phyloP scores from a whole-genome alignment of 2,888 invertebrate genomes.

The Drosophila greeni region DNA sequence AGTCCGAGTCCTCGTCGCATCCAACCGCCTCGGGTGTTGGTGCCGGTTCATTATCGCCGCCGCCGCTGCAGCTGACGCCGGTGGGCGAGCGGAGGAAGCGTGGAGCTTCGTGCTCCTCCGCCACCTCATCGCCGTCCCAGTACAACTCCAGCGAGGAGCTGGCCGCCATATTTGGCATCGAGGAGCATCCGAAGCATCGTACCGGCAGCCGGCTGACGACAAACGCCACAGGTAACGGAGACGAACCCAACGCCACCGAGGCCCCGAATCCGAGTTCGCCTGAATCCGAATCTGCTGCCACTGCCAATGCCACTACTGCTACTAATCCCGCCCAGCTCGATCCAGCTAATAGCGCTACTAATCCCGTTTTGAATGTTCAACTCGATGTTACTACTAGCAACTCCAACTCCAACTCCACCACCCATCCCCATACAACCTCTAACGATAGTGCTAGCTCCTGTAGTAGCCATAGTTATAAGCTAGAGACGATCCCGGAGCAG shows the following conservation, averaged over 20 bases:
- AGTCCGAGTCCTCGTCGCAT: slow-evolving; percentile 15
- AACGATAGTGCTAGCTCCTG: slow-evolving; percentile 62
- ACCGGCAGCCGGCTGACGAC: slow-evolving; percentile 49
- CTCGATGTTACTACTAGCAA: slow-evolving; percentile 56
- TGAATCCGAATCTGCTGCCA: slow-evolving; percentile 26
- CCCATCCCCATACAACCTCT: slow-evolving; percentile 54
- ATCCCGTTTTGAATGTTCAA: slow-evolving; percentile 63
- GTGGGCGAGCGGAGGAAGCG: slow-evolving; percentile 53
- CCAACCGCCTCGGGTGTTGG: slow-evolving; percentile 5
- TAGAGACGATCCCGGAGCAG: slow-evolving; percentile 74
- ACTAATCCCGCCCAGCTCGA: slow-evolving; percentile 64
- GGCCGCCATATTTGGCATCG: slow-evolving; percentile 82
- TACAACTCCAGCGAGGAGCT: slow-evolving; percentile 84
- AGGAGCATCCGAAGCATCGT: slow-evolving; percentile 66
- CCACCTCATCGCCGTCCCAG: slow-evolving; percentile 80
- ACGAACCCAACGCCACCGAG: slow-evolving; percentile 37
- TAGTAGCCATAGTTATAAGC: slow-evolving; percentile 73
- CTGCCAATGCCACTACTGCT: slow-evolving; percentile 32
- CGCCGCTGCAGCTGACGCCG: slow-evolving; percentile 74
- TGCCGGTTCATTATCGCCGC: slow-evolving; percentile 61
- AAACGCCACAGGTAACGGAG: slow-evolving; percentile 62
- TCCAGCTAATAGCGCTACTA: slow-evolving; percentile 58
- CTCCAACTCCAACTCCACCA: slow-evolving; percentile 14
- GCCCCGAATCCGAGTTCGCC: slow-evolving; percentile 20
- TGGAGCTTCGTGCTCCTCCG: slow-evolving; percentile 61